Evolutionary conservation across 30 jellyfish, hydroid and myxozoan species (phyloP), one percentile per base, ranked within the genome.

Genomic region (Catostylus mosaicus): DNA sequence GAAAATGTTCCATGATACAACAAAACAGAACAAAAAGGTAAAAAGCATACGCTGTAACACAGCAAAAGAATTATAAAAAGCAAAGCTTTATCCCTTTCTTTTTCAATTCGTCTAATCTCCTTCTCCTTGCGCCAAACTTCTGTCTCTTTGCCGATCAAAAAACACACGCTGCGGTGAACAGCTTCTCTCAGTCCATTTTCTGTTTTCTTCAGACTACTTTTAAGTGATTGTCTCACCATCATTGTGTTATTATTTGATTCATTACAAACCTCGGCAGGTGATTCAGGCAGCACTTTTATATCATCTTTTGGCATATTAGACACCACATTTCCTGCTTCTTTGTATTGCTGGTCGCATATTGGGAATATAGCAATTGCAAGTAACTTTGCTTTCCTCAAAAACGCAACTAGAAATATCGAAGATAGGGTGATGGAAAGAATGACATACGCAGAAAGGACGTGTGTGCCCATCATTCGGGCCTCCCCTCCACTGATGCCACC

Each of bases 91-190:
- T 36, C 64, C 27, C 46, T 74, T 23, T 74, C 85, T 31, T 74
- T 74, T 23, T 57, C 85, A 50, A 74, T 56, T 24, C 85, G 73
- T 34, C 85, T 62, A 24, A 74, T 3, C 18, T 46, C 85, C 40
- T 74, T 74, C 71, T 74, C 85, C 38, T 29, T 62, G 35, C 71
- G 85, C 85, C 85, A 74, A 10, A 47, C 30, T 30, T 74, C 85
- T 0, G 38, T 30, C 35, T 74, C 85, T 74, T 31, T 52, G 10
- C 85, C 85, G 36, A 74, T 48, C 38, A 47, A 26, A 32, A 74
- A 74, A 30, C 75, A 74, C 35, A 74, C 85, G 52, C 38, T 56
- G 35, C 85, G 61, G 2, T 50, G 51, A 0, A 59, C 75, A 74
- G 63, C 62, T 0, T 74, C 85, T 19, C 26, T 63, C 10, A 74